These are phyloP conservation scores for Orchesella cincta DNA, from an alignment of 1,140 invertebrate genomes.

Conservation along the genomic window DNA sequence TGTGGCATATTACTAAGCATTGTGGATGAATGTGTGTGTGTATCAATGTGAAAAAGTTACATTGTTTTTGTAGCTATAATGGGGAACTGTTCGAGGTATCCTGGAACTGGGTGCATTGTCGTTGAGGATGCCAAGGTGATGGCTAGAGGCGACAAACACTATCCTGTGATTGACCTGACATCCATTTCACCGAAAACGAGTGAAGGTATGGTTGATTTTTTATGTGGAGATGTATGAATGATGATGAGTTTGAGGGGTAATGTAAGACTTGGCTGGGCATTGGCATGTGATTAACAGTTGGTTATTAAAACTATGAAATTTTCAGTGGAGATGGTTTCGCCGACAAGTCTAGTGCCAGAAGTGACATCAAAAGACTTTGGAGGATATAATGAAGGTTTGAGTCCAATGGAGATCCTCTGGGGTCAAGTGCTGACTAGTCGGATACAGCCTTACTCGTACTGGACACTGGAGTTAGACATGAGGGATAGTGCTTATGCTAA, in stretches of 20 bases:
- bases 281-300: too few relatives aligned
- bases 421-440: conserved; percentile 43
- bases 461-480: conserved; percentile 48
- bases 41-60: not conserved
- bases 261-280: too few relatives aligned
- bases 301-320: not conserved
- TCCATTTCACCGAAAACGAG: conserved; percentile 49
- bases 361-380: conserved; percentile 39
- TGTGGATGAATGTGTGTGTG: not conserved
- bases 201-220: conserved; percentile 43
- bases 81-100: conserved; percentile 49
- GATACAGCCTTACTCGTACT: conserved; percentile 49
- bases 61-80: conserved; percentile 48
- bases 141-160: conserved; percentile 62
- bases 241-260: not conserved
- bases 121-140: conserved; percentile 86
- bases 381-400: conserved; percentile 38
- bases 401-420: conserved; percentile 47
- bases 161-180: conserved; percentile 51
- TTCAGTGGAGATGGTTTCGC: conserved; percentile 46
- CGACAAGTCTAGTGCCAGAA: conserved; percentile 50
- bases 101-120: conserved; percentile 78
- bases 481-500: conserved; percentile 44
- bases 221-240: too few relatives aligned
- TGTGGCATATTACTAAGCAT: not conserved